phyloP scores from a whole-genome alignment of 2,888 invertebrate genomes.

The Habrosyne pyritoides region DNA sequence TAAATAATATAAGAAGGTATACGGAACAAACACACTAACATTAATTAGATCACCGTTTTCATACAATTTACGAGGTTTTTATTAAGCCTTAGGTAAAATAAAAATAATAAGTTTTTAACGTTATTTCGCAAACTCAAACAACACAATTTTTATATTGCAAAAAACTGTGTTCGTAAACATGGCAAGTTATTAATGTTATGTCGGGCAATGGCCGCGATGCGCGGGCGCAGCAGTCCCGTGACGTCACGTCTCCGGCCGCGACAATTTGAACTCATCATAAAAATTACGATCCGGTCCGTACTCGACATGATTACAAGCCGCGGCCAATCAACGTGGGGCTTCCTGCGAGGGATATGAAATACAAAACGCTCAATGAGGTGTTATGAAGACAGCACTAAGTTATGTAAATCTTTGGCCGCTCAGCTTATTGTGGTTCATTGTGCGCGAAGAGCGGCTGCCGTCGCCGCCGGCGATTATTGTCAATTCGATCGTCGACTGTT shows the following conservation, averaged over 20 bases:
- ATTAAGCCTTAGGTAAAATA: neutral
- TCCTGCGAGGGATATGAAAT: neutral
- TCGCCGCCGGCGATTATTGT: constrained; percentile 37
- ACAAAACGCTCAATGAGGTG: neutral
- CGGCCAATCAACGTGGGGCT: constrained; percentile 11
- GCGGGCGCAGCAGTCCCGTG: constrained; percentile 41
- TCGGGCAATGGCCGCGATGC: constrained; percentile 38
- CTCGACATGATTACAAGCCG: constrained; percentile 47
- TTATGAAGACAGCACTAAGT: constrained; percentile 26
- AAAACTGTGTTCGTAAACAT: constrained; percentile 27
- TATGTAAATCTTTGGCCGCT: constrained; percentile 51
- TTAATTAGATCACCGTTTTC: no score
- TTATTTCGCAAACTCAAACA: neutral
- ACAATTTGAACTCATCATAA: constrained; percentile 57
- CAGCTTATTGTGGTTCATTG: constrained; percentile 55
- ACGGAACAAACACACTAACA: no score
- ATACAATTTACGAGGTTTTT: no score
- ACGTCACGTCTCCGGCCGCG: constrained; percentile 47
- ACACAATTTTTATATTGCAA: constrained; percentile 5
- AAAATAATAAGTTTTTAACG: neutral
- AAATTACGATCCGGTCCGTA: constrained; percentile 55
- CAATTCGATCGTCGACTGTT: constrained; percentile 49
- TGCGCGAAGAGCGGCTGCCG: constrained; percentile 34
- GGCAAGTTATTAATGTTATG: constrained; percentile 37
- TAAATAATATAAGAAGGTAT: no score